phyloP scores from a whole-genome alignment of 2,888 invertebrate genomes.

The Alentia gelatinosa region DNA sequence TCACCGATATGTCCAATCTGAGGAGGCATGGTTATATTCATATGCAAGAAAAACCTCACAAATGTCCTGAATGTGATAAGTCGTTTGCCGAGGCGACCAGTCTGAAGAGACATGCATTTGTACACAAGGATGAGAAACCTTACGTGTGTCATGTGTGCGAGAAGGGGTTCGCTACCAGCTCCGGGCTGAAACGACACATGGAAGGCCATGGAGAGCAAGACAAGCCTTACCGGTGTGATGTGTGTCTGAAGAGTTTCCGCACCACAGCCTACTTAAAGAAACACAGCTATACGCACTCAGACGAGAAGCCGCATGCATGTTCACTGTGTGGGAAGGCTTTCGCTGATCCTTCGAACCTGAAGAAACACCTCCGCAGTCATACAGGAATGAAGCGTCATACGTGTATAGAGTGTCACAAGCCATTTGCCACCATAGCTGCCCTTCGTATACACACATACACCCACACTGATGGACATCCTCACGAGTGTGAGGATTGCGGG shows the following conservation, averaged over 20 bases:
- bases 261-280: background rate
- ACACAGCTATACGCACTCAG: background rate
- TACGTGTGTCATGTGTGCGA: background rate
- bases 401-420: background rate
- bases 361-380: background rate
- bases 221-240: background rate
- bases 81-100: background rate
- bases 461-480: background rate
- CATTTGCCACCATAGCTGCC: background rate
- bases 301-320: background rate
- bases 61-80: background rate
- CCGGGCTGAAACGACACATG: background rate
- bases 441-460: background rate
- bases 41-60: background rate
- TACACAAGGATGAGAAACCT: background rate
- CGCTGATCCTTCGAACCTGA: background rate
- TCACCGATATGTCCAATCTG: background rate
- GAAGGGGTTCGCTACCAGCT: background rate
- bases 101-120: background rate
- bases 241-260: background rate
- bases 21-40: background rate
- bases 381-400: background rate
- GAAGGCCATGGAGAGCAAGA: background rate
- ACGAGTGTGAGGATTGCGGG: background rate
- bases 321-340: background rate